These are phyloP conservation scores for Electrona antarctica DNA, from an alignment of 2,113 vertebrate species.

Conservation along the genomic window DNA sequence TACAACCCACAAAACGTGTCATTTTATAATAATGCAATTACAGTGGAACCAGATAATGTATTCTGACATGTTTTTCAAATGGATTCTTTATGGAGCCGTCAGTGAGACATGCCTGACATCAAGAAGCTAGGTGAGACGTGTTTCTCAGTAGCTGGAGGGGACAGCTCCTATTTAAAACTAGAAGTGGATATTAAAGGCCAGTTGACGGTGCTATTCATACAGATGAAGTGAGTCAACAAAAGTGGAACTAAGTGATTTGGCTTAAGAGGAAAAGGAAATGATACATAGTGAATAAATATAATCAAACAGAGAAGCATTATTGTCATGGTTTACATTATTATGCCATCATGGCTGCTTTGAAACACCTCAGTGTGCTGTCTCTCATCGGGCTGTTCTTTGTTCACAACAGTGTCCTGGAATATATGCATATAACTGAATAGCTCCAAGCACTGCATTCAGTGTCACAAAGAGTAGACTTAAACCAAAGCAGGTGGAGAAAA, in stretches of 20 bases:
- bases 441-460: no score
- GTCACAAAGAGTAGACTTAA: no score
- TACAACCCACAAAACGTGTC: neutral
- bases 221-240: neutral
- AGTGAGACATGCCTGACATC: neutral
- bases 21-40: neutral
- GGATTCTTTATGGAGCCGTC: constrained; percentile 26
- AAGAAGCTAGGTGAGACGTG: neutral
- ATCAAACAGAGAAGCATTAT: no score
- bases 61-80: constrained; percentile 16
- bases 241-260: neutral
- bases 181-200: neutral
- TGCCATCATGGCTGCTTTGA: constrained; percentile 9
- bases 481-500: no score
- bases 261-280: neutral
- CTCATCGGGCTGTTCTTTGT: neutral
- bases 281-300: no score
- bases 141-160: no score
- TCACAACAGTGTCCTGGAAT: neutral
- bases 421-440: constrained; percentile 13
- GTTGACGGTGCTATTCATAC: constrained; percentile 1
- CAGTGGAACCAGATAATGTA: constrained; percentile 7
- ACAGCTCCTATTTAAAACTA: no score
- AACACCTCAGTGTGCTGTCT: neutral
- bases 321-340: no score